A percentile compares a stretch with the other conserved stretches of the same genome.
Evolutionary conservation across 1,140 invertebrate genomes (phyloP).

Genomic region (Aphelinus atriplicis): DNA sequence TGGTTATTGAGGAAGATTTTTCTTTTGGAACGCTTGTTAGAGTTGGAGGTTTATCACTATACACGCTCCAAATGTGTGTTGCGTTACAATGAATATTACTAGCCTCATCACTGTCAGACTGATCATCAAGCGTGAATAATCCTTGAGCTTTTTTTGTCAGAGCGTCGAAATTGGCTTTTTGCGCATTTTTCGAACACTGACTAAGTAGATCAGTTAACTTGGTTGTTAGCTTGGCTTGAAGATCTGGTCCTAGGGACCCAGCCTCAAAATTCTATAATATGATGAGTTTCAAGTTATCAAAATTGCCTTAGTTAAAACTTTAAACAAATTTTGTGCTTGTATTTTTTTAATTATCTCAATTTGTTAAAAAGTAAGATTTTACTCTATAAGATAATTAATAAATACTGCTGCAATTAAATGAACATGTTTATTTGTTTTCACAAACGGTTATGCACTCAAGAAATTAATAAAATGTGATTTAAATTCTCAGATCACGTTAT

Average conservation of each 20-base stretch:
- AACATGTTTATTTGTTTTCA: too few species aligned
- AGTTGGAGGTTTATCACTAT: constrained; percentile 54
- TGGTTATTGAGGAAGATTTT: constrained; percentile 50
- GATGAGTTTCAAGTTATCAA: constrained; percentile 9
- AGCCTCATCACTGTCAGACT: constrained; percentile 59
- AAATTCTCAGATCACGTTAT: too few species aligned
- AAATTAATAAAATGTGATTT: too few species aligned
- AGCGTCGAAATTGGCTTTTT: constrained; percentile 55
- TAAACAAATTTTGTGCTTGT: too few species aligned
- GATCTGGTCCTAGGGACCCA: constrained; percentile 57
- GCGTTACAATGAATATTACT: constrained; percentile 52
- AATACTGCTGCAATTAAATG: too few species aligned
- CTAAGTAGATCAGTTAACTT: constrained; percentile 57
- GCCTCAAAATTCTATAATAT: constrained; percentile 59
- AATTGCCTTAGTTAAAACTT: too few species aligned
- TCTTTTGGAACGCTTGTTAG: constrained; percentile 57
- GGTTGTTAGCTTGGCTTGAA: constrained; percentile 56
- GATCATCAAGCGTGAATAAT: constrained; percentile 54
- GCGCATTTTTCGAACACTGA: constrained; percentile 54
- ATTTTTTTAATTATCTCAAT: too few species aligned
- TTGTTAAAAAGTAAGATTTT: too few species aligned
- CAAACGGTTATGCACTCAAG: too few species aligned
- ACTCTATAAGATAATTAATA: too few species aligned
- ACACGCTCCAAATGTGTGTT: constrained; percentile 53
- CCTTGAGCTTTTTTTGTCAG: constrained; percentile 41